Conservation (phyloP, 1,140 invertebrate species). For the Holotrichia oblita region DNA sequence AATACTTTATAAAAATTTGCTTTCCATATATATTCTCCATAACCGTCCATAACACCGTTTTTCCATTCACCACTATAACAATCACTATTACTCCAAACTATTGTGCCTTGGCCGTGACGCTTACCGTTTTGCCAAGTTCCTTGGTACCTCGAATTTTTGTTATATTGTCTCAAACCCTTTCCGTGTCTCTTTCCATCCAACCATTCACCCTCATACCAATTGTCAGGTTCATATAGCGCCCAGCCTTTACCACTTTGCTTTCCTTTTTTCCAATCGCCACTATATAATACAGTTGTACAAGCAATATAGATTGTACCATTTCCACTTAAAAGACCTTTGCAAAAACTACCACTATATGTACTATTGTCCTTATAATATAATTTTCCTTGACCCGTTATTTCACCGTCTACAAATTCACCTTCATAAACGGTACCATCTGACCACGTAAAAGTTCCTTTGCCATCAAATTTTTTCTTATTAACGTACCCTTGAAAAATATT, state of each 20-base stretch:
- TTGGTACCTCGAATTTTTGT: slow-evolving; percentile 62
- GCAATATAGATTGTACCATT: slow-evolving; percentile 64
- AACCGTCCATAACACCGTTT: slow-evolving; percentile 65
- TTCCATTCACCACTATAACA: slow-evolving; percentile 67
- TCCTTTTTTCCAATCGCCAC: slow-evolving; percentile 64
- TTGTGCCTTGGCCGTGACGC: slow-evolving; percentile 65
- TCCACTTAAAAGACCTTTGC: slow-evolving; percentile 65
- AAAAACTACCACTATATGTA: slow-evolving; percentile 67
- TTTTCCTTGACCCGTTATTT: slow-evolving; percentile 64
- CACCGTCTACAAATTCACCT: slow-evolving; percentile 66
- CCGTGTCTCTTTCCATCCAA: slow-evolving; percentile 63
- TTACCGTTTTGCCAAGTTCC: slow-evolving; percentile 65
- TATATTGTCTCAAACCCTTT: slow-evolving; percentile 63
- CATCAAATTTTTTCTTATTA: slow-evolving; percentile 53
- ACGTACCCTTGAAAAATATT: slow-evolving; percentile 52
- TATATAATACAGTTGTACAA: slow-evolving; percentile 62
- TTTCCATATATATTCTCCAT: slow-evolving; percentile 67
- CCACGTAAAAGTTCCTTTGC: slow-evolving; percentile 66
- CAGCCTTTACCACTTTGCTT: slow-evolving; percentile 62
- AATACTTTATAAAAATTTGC: slow-evolving; percentile 64
- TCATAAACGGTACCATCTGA: slow-evolving; percentile 64
- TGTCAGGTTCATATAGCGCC: slow-evolving; percentile 53
- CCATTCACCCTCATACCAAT: slow-evolving; percentile 61
- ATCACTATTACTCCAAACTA: slow-evolving; percentile 67
- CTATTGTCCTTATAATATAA: slow-evolving; percentile 65